Percentiles rank a stretch among this genome's conserved stretches.
Conservation (phyloP, 2,797 vertebrate species). For the Eidolon dupreanum region DNA sequence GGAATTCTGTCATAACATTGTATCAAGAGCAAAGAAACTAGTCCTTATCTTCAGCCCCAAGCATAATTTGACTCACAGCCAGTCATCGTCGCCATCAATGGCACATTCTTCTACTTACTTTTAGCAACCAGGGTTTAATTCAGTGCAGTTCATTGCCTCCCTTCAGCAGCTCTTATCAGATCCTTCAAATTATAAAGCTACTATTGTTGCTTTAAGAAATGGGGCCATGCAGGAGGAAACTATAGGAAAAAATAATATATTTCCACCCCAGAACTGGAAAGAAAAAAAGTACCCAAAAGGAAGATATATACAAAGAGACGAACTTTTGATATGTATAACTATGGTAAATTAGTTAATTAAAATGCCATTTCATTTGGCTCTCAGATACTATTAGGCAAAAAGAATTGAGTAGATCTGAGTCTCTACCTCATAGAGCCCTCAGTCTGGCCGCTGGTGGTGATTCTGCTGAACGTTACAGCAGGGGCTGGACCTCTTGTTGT, state of each 20-base stretch:
- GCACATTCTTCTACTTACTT: constrained; percentile 31
- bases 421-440: background rate
- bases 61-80: background rate
- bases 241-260: background rate
- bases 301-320: background rate
- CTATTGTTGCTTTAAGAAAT: background rate
- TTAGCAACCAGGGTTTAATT: constrained; percentile 30
- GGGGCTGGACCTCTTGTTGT: background rate
- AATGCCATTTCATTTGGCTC: background rate
- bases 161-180: constrained; percentile 11
- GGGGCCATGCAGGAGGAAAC: background rate
- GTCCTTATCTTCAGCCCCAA: background rate
- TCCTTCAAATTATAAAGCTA: background rate
- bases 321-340: background rate
- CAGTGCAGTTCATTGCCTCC: background rate
- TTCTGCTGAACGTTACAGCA: fast-evolving
- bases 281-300: background rate
- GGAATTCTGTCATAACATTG: background rate
- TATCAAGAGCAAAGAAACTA: background rate
- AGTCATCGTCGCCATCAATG: background rate
- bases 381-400: background rate
- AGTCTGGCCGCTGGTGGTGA: fast-evolving
- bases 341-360: background rate
- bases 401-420: background rate
- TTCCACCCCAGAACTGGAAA: background rate